phyloP scores from a whole-genome alignment of 2,113 vertebrate species.

The Cepphus grylle region DNA sequence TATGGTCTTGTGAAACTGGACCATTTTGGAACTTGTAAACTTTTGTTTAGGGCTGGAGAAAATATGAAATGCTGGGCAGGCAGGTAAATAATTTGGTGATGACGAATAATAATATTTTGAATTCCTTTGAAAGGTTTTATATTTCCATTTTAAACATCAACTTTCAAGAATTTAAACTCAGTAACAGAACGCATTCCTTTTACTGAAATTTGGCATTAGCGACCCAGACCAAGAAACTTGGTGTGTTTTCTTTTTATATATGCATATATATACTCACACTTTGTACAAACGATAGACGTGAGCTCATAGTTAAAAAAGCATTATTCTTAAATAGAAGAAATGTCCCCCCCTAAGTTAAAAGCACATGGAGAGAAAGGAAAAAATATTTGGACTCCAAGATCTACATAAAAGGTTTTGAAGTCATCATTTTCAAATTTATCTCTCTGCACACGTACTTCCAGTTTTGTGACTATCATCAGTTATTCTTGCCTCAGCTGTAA shows the following conservation, averaged over 20 bases:
- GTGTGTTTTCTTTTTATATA: background rate
- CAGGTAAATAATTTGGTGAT: background rate
- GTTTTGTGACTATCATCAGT: constrained; percentile 52
- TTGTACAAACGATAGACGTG: background rate
- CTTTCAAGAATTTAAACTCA: constrained; percentile 44
- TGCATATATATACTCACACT: accelerated
- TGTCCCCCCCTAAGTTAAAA: background rate
- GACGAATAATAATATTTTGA: background rate
- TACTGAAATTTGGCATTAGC: constrained; percentile 16
- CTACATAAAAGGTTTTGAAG: background rate
- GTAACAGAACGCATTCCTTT: background rate
- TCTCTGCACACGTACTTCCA: background rate
- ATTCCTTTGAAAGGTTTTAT: background rate
- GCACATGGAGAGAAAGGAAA: background rate
- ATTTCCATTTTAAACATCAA: constrained; percentile 41
- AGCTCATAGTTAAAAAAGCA: background rate
- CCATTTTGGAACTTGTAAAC: background rate
- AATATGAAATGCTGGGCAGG: background rate
- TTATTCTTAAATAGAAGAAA: constrained; percentile 11
- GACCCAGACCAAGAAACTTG: background rate
- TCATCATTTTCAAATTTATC: background rate
- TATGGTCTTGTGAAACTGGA: background rate
- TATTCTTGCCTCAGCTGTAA: constrained; percentile 49
- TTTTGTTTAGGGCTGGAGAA: background rate
- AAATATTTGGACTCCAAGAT: background rate